Evolutionary conservation across 2,797 vertebrate genomes (phyloP), one percentile per base, ranked within the genome.

Genomic region (Eulemur mongoz): DNA sequence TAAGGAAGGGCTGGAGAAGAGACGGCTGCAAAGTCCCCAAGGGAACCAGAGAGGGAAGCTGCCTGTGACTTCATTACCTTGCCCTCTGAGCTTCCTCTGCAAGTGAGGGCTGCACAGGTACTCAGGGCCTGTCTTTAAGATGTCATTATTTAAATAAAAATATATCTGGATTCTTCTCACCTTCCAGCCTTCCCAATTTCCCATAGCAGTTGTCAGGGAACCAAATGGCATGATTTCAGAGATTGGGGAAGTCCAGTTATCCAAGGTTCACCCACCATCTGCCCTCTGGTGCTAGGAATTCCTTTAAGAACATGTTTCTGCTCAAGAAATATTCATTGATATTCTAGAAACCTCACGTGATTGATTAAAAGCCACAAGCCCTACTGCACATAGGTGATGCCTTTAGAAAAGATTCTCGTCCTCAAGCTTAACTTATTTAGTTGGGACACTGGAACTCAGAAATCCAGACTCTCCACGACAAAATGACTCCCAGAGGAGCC

Each of bases 91-190:
- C 27, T n/a, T 82, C 69, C 11, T 45, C 40, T 25, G 52, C 18
- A 25, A 57, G 32, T 17, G 12, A 85, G 48, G 40, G 10, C 14
- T 52, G 22, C 35, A 30, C 7, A n/a, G 40, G 0, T 14, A 52
- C 32, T 65, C 50, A 78, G 20, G 72, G 22, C 32, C 50, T 25
- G 2, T 79, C 52, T 86, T 86, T 59, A 93, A 54, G 13, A 11
- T 86, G 45, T 72, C 14, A 6, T 72, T 87, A 73, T 65, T 85
- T 82, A 76, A 89, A 78, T 86, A 63, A 89, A 94, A 96, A 27
- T 57, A 65, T 38, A 50, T 73, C 15, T 52, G 4, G 40, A 52
- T 93, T 93, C 57, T 69, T 89, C 67, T 96, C 23, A 57, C 14
- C 8, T 95, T 92, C 20, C 15, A 45, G 45, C 32, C 15, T 79